Evolutionary conservation across 1,140 invertebrate species (phyloP).

Genomic region (Dinoponera quadriceps): DNA sequence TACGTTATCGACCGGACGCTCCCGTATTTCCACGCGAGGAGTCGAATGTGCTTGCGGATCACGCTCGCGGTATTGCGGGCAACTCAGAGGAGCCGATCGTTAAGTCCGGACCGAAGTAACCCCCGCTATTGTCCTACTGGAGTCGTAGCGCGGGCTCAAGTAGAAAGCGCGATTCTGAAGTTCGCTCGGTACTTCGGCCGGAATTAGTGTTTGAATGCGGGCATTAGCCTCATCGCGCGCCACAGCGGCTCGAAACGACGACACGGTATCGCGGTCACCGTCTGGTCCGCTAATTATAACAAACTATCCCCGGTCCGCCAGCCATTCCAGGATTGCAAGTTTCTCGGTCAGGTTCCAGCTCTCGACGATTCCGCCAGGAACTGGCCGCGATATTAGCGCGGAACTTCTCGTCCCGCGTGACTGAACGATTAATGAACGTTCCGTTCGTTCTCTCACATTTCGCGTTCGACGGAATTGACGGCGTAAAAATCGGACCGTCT

Average conservation of each 20-base stretch:
- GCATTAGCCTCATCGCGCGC: slow-evolving; percentile 64
- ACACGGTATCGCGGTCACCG: slow-evolving; percentile 62
- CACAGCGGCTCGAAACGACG: slow-evolving; percentile 45
- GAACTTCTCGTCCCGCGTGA: slow-evolving; percentile 1
- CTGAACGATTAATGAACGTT: slow-evolving; percentile 40
- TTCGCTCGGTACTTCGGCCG: slow-evolving; percentile 57
- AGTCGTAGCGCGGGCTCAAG: slow-evolving; percentile 36
- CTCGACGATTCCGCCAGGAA: neutral
- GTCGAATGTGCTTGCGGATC: slow-evolving; percentile 14
- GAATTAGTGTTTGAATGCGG: slow-evolving; percentile 68
- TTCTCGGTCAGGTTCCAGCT: neutral
- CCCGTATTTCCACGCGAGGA: neutral
- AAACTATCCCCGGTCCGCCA: slow-evolving; percentile 62
- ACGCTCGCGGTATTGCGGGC: slow-evolving; percentile 8
- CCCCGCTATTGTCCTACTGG: slow-evolving; percentile 40
- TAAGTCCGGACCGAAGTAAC: slow-evolving; percentile 21
- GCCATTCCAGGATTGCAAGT: slow-evolving; percentile 55
- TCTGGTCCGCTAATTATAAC: slow-evolving; percentile 74
- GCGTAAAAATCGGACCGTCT: neutral
- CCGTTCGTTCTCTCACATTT: slow-evolving; percentile 3
- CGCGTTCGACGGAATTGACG: neutral
- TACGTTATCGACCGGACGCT: slow-evolving; percentile 2
- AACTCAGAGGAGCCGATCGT: slow-evolving; percentile 55
- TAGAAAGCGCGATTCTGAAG: slow-evolving; percentile 50
- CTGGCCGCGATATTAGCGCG: slow-evolving; percentile 31